A percentile compares a stretch with the other conserved stretches of the same genome.
These are phyloP conservation scores for Aleadryas rufinucha DNA, from an alignment of 2,113 vertebrate genomes.

Conservation along the genomic window DNA sequence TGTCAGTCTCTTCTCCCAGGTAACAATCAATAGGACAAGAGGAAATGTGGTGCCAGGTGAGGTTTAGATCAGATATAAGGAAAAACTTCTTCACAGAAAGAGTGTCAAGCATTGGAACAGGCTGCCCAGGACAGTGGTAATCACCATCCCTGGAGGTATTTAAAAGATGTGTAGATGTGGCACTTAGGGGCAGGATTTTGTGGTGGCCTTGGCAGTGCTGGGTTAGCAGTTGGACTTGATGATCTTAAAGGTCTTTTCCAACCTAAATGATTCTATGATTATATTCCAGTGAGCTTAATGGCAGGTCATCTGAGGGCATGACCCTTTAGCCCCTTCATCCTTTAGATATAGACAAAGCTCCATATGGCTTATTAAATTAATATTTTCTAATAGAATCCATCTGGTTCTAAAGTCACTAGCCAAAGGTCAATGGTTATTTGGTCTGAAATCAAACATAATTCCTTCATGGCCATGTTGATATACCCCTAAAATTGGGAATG, in stretches of 20 bases:
- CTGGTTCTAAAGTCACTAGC: not conserved
- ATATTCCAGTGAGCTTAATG: not conserved
- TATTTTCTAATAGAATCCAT: not conserved
- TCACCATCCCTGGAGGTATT: not conserved
- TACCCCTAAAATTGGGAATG: not conserved
- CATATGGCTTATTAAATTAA: not conserved
- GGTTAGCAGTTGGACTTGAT: not conserved
- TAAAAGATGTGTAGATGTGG: not conserved
- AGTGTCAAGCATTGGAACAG: not conserved
- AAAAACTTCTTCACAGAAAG: not conserved
- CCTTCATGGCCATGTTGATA: not conserved
- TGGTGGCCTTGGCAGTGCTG: not conserved
- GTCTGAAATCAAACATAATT: not conserved
- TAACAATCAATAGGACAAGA: not conserved
- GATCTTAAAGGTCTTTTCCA: not conserved
- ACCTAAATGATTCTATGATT: not conserved
- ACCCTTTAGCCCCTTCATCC: not conserved
- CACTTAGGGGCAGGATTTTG: not conserved
- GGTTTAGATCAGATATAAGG: not conserved
- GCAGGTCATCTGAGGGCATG: not conserved
- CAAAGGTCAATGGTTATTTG: not conserved
- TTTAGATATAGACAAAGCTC: not conserved
- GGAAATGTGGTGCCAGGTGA: not conserved
- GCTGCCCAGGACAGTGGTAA: not conserved
- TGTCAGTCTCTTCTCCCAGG: not conserved